phyloP scores from a whole-genome alignment of 2,888 invertebrate species.

The Clitarchus hookeri region DNA sequence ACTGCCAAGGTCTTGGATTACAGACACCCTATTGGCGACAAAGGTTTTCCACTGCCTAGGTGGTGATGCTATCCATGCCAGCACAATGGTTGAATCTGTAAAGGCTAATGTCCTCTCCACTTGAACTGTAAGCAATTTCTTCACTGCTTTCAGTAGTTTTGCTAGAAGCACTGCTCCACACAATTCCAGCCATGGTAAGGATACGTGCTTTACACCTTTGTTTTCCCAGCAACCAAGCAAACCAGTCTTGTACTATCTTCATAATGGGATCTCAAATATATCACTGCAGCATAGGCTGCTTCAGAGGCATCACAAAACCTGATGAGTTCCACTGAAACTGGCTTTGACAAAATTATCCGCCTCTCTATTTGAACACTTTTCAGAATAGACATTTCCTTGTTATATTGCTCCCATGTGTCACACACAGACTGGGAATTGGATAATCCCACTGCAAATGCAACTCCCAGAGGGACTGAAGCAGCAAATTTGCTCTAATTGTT shows the following conservation, averaged over 20 bases:
- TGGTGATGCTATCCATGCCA: not conserved
- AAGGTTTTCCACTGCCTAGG: no score
- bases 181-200: no score
- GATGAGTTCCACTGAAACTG: not conserved
- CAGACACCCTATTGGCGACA: not conserved
- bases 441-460: not conserved
- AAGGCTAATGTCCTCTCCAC: not conserved
- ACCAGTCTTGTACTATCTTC: not conserved
- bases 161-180: not conserved
- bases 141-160: not conserved
- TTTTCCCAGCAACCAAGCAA: not conserved
- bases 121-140: not conserved
- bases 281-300: no score
- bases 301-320: not conserved
- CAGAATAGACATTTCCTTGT: no score
- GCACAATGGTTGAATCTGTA: not conserved
- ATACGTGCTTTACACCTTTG: not conserved
- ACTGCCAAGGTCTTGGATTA: not conserved
- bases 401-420: not conserved
- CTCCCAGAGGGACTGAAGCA: not conserved
- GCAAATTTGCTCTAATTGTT: not conserved
- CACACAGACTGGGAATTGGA: not conserved
- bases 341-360: not conserved
- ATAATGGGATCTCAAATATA: no score
- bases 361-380: not conserved